Base-by-base conservation (phyloP, 2,888 invertebrate genomes). In the Spodoptera littoralis region DNA sequence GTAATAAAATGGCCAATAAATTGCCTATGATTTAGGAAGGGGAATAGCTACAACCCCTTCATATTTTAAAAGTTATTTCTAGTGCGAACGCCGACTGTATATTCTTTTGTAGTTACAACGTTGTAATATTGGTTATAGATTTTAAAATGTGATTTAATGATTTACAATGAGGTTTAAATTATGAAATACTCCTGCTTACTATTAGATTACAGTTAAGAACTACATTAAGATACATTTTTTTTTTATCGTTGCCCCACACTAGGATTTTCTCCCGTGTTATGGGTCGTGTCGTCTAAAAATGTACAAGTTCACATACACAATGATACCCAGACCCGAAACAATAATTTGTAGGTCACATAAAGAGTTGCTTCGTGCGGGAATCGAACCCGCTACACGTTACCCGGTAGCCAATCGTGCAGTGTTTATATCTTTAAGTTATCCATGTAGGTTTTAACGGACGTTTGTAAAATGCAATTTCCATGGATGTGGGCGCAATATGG, bases 1-100 rank as follows among this genome's bases (percentile, higher is more conserved):
- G 91, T 94, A 81, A 84, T 86, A 84, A 85, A 88, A 91, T 90
- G 83, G 85, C 88, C 90, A 93, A 94, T 94, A 94, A 93, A 94
- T 94, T 90, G 91, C 91, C 61, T 73, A 62, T 79, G 64, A 77
- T 70, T 70, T 61, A 76, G 69, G 71, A 80, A 81, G 85, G 84
- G 82, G 76, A 27, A 79, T 83, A 79, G 77, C 81, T 72, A 65
- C 77, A 84, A 87, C 88, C 90, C 90, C 90, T 84, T 84, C 77
- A 78, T 80, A 77, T 66, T 65, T 60, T 47, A 49, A 58, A 62
- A 63, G 69, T 53, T 63, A 70, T 73, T 70, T 65, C 43, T 54
- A 18, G 55, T 63, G 61, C 9, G 8, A 36, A 36, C 4, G 6
- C 8, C 8, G 36, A 9, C 6, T 6, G 36, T 36, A 36, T 36